Evolutionary conservation across 2,888 invertebrate species (phyloP), one percentile per base, ranked within the genome.

Genomic region (Sinodicranocentrus sp.): DNA sequence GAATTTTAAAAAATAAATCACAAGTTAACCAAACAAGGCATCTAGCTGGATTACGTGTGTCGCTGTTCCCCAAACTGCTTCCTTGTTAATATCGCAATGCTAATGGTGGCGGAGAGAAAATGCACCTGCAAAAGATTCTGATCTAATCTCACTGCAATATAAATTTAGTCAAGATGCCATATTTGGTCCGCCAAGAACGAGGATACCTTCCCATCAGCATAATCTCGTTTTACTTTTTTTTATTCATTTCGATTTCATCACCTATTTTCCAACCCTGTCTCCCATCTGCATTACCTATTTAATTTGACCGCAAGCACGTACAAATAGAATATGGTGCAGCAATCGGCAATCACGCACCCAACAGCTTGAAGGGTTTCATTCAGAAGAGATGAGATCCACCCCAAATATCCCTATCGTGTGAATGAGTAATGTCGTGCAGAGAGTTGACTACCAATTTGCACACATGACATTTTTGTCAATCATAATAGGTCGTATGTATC

Each of bases 331-430:
- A 2, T 61, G 28, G 19, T 28, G 28, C 28, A 57, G n/a, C n/a
- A 48, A n/a, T 48, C 48, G 15, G n/a, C 48, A 33, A 61, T 61
- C 61, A 61, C 61, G 61, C 61, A 61, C 61, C 61, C 26, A 28
- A 33, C 21, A n/a, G 33, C 61, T 8, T 25, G 25, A 61, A 28
- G 33, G n/a, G 28, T 28, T 33, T 33, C 28, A 5, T 28, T 61
- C 28, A 26, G n/a, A 57, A 26, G 57, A 57, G 57, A 57, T 57
- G 57, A 61, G 28, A 3, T 28, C 61, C 61, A 61, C 61, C 61
- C 61, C 23, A 48, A 48, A 48, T 48, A 48, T 10, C 48, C 48
- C n/a, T n/a, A 48, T 48, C 48, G n/a, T 48, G n/a, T 3, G 13
- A 10, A n/a, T 48, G 2, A 48, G 15, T 10, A 3, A 48, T 2